Evolutionary conservation across 2,797 vertebrate species (phyloP).

Genomic region (Xerus rutilus): DNA sequence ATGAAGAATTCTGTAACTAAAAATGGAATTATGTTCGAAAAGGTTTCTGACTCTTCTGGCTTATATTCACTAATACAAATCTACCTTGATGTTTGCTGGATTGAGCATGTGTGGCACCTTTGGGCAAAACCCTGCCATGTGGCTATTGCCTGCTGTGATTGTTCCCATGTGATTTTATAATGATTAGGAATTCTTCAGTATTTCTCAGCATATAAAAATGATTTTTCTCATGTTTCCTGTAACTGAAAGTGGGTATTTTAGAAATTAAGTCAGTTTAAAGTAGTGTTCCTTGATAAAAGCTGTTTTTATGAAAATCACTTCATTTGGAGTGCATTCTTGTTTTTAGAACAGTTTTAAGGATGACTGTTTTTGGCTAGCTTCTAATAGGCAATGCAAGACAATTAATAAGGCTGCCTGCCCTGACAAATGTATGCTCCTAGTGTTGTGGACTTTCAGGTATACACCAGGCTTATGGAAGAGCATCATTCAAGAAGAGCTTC

Average conservation of each 20-base stretch:
- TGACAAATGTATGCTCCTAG: neutral
- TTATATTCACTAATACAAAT: neutral
- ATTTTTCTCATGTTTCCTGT: neutral
- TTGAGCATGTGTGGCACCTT: neutral
- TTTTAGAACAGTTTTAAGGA: neutral
- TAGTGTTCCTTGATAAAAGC: neutral
- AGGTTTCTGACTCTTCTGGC: neutral
- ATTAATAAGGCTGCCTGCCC: neutral
- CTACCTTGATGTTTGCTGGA: neutral
- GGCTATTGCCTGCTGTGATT: neutral
- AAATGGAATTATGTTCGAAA: too few species aligned
- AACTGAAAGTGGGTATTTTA: neutral
- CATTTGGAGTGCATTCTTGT: neutral
- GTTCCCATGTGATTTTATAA: neutral
- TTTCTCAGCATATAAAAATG: neutral
- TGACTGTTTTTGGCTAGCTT: neutral
- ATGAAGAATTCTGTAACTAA: neutral
- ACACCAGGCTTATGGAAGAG: neutral
- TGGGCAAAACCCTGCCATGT: neutral
- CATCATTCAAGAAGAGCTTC: neutral
- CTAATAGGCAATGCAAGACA: neutral
- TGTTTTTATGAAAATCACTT: neutral
- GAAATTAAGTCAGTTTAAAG: neutral
- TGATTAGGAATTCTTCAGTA: neutral
- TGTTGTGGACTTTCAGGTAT: neutral